Evolutionary conservation across 1,140 invertebrate species (phyloP).

Genomic region (Epicauta chinensis): DNA sequence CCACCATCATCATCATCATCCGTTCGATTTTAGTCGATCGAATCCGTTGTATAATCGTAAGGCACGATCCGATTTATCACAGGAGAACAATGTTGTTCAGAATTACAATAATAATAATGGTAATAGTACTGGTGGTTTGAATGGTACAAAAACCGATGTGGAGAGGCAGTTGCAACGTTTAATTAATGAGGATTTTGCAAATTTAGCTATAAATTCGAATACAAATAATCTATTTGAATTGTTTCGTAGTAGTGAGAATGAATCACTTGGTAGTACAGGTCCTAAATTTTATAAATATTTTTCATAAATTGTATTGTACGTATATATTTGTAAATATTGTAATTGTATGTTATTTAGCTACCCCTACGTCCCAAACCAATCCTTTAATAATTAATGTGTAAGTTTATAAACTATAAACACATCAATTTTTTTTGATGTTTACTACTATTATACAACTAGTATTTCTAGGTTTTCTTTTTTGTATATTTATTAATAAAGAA

Average conservation of each 20-base stretch:
- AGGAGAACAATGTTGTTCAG: slow-evolving; percentile 24
- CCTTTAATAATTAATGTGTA: no score
- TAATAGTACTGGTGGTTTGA: slow-evolving; percentile 17
- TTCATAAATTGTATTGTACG: background rate
- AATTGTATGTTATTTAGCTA: no score
- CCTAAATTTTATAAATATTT: slow-evolving; percentile 35
- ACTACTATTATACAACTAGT: no score
- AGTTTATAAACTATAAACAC: no score
- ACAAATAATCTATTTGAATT: slow-evolving; percentile 18
- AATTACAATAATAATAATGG: background rate
- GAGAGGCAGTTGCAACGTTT: slow-evolving; percentile 31
- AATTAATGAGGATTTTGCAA: slow-evolving; percentile 36
- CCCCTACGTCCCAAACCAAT: no score
- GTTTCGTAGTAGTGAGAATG: slow-evolving; percentile 12
- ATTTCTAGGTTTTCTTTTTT: no score
- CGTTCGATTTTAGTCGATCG: slow-evolving; percentile 26
- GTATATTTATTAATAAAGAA: no score
- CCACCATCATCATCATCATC: no score
- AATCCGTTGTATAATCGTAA: slow-evolving; percentile 45
- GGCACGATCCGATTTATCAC: slow-evolving; percentile 9
- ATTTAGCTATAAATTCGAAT: slow-evolving; percentile 23
- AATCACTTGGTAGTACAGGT: slow-evolving; percentile 16
- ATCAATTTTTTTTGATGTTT: no score
- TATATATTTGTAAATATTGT: no score
- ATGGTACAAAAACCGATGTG: slow-evolving; percentile 25